Base-by-base conservation (phyloP, 2,113 vertebrate species). In the Ranitomeya imitator region DNA sequence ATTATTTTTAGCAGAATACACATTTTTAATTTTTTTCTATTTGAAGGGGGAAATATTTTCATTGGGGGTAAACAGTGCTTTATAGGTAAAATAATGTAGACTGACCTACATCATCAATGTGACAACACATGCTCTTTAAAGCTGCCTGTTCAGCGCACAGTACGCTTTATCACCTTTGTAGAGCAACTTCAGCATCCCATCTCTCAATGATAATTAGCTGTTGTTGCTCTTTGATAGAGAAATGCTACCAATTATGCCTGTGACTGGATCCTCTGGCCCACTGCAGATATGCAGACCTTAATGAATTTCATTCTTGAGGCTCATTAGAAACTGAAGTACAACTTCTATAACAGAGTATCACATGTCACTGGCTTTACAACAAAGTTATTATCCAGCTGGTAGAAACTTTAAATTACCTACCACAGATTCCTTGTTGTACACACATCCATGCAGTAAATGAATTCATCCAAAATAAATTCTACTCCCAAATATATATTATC, bases 391-490 rank as follows among this genome's bases (percentile, higher is more conserved):
- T 83, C 31, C 60, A 89, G 16, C 2, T 89, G 23, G 57, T 79
- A 21, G 73, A 84, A 18, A 86, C 90, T 90, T 86, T 89, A 85
- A 93, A 89, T 92, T 85, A 87, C 45, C 88, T 85, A 71, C 92
- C 23, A 37, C 85, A 87, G 88, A 89, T 1, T 79, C 26, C 78
- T 16, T 76, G 60, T 90, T 90, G 2, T 90, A 92, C 83, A 83
- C 11, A 69, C 19, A 57, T 59, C 71, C 90, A 23, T 78, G 79
- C 59, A 79, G 13, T n/a, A 55, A 54, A 78, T 55, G 54, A 78
- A 51, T 21, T 54, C n/a, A 55, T n/a, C 18, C 16, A 10, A 45
- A n/a, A 18, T 18, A 78, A 78, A 54, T 52, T 55, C 37, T 45
- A 45, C 37, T 45, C 37, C 37, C 37, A 45, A 45, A 45, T 45